Evolutionary conservation across 2,888 invertebrate genomes (phyloP).

Genomic region (Phengaris arion): DNA sequence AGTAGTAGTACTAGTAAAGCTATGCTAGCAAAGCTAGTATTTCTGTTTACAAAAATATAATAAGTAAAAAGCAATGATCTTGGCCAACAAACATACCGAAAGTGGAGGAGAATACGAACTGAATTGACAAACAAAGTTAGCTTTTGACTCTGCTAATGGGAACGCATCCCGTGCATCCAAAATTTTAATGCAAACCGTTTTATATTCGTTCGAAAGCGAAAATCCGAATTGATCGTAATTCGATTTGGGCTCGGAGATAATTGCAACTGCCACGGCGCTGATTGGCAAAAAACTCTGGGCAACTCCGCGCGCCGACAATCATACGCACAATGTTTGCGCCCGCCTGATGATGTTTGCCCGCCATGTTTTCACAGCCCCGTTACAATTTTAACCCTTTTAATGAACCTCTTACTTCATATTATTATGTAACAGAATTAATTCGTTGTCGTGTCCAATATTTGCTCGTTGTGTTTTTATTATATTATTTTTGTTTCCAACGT

Average conservation of each 20-base stretch:
- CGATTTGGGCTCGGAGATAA: conserved; percentile 77
- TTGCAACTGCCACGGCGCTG: conserved; percentile 79
- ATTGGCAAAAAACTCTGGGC: conserved; percentile 70
- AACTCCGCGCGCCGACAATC: conserved; percentile 58
- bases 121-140: conserved; percentile 64
- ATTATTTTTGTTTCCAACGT: not conserved
- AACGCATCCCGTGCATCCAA: conserved; percentile 77
- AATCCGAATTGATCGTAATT: conserved; percentile 81
- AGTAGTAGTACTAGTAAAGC: no score
- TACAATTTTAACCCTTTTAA: conserved; percentile 37
- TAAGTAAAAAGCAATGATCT: no score
- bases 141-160: conserved; percentile 69
- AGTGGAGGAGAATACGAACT: conserved; percentile 46
- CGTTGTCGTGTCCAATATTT: conserved; percentile 13
- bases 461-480: not conserved
- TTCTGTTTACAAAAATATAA: no score
- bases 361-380: conserved; percentile 44
- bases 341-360: conserved; percentile 72
- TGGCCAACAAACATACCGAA: conserved; percentile 35
- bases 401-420: conserved; percentile 30
- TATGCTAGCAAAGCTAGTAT: no score
- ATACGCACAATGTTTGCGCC: conserved; percentile 71
- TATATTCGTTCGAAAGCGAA: conserved; percentile 77
- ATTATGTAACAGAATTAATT: conserved; percentile 24
- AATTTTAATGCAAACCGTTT: conserved; percentile 80